phyloP scores from a whole-genome alignment of 2,797 vertebrate species.

The Pipistrellus pipistrellus region DNA sequence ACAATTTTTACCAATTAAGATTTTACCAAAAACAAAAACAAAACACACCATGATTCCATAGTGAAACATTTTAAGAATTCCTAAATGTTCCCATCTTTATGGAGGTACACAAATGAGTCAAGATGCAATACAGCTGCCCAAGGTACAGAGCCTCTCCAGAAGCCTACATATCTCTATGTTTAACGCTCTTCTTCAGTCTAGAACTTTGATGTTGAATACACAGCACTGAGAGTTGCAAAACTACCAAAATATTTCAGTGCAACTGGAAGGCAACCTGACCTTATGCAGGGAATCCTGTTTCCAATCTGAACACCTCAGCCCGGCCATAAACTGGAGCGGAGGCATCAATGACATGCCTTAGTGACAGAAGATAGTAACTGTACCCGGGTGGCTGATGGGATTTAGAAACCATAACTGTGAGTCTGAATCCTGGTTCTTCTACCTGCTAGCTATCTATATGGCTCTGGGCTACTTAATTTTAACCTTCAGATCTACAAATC shows the following conservation, averaged over 20 bases:
- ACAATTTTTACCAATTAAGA: slow-evolving; percentile 5
- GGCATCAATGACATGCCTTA: background rate
- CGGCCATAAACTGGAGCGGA: background rate
- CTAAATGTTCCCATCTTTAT: background rate
- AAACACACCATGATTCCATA: background rate
- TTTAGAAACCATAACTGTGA: background rate
- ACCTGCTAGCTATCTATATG: background rate
- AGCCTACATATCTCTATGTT: background rate
- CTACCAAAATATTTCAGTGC: slow-evolving; percentile 19
- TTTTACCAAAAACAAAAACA: background rate
- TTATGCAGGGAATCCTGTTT: background rate
- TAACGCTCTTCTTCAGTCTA: background rate
- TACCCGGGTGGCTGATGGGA: background rate
- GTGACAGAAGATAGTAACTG: slow-evolving; percentile 15
- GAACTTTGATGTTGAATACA: slow-evolving; percentile 13
- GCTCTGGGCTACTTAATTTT: background rate
- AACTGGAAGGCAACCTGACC: background rate
- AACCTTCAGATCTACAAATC: background rate
- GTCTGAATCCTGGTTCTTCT: background rate
- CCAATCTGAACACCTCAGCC: background rate
- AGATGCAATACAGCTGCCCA: background rate
- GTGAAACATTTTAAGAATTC: slow-evolving; percentile 5
- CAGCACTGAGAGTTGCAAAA: background rate
- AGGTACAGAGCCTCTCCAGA: background rate
- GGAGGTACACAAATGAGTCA: background rate